A percentile compares a stretch with the other conserved stretches of the same genome.
Evolutionary conservation across 2,797 vertebrate species (phyloP).

Genomic region (Gymnodraco acuticeps): DNA sequence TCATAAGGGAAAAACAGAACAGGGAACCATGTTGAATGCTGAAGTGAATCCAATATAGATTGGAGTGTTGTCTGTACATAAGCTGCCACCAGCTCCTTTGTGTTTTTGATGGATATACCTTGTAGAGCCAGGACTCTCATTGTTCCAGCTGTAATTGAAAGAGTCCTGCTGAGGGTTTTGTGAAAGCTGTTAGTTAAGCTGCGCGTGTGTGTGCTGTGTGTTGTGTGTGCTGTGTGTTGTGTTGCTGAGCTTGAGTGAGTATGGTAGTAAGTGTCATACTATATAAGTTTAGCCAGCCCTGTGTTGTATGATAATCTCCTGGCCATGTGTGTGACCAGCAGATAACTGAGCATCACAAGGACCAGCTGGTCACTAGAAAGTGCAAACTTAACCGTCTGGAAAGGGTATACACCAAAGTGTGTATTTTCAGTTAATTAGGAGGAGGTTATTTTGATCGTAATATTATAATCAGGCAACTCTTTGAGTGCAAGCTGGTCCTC

Average conservation of each 20-base stretch:
- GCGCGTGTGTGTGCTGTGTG: slow-evolving; percentile 12
- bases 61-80: slow-evolving; percentile 18
- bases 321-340: slow-evolving; percentile 17
- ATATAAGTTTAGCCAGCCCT: slow-evolving; percentile 5
- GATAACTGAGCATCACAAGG: slow-evolving; percentile 63
- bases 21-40: slow-evolving; percentile 25
- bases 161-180: slow-evolving; percentile 31
- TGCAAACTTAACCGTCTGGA: slow-evolving; percentile 22
- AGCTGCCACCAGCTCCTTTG: slow-evolving; percentile 33
- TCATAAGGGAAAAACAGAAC: slow-evolving; percentile 15
- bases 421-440: no score
- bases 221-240: slow-evolving; percentile 24
- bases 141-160: slow-evolving; percentile 56
- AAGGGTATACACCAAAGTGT: neutral
- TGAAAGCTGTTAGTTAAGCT: slow-evolving; percentile 29
- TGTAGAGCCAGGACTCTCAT: slow-evolving; percentile 17
- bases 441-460: no score
- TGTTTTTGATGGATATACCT: slow-evolving; percentile 46
- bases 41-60: slow-evolving; percentile 47
- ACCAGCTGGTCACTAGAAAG: slow-evolving; percentile 35
- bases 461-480: no score
- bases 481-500: no score
- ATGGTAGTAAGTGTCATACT: slow-evolving; percentile 19
- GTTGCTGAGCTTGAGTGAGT: neutral
- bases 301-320: slow-evolving; percentile 35